A percentile compares a stretch with the other conserved stretches of the same genome.
Conservation (phyloP, 2,888 invertebrate species). For the Eupithecia subfuscata region DNA sequence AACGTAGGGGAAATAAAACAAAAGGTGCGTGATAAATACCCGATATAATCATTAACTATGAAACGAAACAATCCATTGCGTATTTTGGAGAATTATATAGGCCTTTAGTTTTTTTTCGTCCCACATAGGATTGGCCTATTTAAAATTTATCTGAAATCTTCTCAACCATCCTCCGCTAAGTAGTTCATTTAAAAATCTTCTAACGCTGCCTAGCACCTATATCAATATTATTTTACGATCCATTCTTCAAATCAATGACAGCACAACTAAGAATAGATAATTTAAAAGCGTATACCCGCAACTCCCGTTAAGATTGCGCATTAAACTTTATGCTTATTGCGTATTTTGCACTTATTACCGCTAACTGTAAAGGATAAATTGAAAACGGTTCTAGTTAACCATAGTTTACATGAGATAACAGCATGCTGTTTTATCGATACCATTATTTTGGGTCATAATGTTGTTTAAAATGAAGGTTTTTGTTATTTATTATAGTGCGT, state of each 20-base stretch:
- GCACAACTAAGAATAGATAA: conserved; percentile 6
- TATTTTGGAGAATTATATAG: no score
- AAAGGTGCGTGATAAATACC: no score
- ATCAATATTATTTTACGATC: conserved; percentile 43
- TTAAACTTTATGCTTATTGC: conserved; percentile 7
- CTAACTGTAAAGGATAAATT: conserved; percentile 5
- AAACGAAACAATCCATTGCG: no score
- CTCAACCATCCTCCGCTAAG: background rate
- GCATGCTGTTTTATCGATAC: background rate
- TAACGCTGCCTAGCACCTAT: background rate
- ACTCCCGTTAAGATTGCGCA: conserved; percentile 1
- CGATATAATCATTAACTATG: no score
- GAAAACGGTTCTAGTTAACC: background rate
- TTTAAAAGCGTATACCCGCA: background rate
- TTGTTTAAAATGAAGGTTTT: background rate
- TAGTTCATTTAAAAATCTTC: background rate
- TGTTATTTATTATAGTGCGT: no score
- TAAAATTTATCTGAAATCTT: background rate
- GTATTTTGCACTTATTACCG: conserved; percentile 1
- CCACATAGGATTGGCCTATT: background rate
- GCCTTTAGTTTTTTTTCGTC: no score
- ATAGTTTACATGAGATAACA: background rate
- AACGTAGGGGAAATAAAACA: no score
- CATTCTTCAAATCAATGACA: conserved; percentile 41
- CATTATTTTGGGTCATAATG: background rate